Evolutionary conservation across 2,797 vertebrate species (phyloP).

Genomic region (Urosaurus nigricauda): DNA sequence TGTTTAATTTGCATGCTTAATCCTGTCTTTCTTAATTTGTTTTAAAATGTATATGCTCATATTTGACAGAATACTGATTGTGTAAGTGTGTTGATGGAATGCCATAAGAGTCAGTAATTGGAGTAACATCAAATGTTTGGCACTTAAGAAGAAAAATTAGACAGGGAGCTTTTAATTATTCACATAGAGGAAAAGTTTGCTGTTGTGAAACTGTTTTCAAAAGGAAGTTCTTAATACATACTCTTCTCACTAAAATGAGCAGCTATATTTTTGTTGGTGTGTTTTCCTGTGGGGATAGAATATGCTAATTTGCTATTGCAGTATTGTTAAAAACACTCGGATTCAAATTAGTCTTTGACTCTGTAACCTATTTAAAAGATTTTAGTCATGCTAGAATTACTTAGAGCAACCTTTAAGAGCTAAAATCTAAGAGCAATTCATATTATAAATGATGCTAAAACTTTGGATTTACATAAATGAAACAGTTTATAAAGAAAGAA

Average conservation of each 20-base stretch:
- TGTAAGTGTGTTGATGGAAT: background rate
- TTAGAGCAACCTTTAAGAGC: slow-evolving; percentile 39
- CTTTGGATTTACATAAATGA: background rate
- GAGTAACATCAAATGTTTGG: background rate
- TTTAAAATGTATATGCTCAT: background rate
- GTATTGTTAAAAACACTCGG: slow-evolving; percentile 44
- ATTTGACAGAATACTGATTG: background rate
- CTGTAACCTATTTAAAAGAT: slow-evolving; percentile 32
- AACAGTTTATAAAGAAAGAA: background rate
- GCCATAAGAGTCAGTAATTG: background rate
- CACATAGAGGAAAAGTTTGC: background rate
- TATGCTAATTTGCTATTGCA: slow-evolving; percentile 63
- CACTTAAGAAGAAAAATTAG: background rate
- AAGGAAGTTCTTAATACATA: slow-evolving; percentile 26
- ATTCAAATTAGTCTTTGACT: slow-evolving; percentile 14
- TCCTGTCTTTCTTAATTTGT: background rate
- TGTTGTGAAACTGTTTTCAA: slow-evolving; percentile 4
- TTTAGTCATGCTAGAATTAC: slow-evolving; percentile 15
- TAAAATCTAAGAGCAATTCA: slow-evolving; percentile 1
- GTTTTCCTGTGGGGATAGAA: slow-evolving; percentile 27
- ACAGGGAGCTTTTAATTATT: background rate
- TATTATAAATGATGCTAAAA: background rate
- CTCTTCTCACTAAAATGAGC: slow-evolving; percentile 22
- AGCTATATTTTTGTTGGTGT: slow-evolving; percentile 30
- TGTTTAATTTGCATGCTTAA: no score